Evolutionary conservation across 2,113 vertebrate species (phyloP).

Genomic region (Hystrix brachyura): DNA sequence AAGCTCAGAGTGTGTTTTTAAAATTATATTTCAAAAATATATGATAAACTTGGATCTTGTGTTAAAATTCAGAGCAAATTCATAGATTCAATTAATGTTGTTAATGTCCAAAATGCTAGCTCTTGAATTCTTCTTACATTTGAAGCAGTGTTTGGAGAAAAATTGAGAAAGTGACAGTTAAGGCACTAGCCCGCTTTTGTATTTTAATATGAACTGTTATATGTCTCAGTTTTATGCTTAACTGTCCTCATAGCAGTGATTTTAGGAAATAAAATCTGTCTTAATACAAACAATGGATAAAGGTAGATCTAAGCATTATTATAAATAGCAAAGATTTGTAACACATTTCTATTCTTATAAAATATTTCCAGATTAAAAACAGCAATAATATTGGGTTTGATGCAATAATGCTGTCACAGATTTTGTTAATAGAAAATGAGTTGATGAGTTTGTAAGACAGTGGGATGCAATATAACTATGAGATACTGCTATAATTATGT

Average conservation of each 20-base stretch:
- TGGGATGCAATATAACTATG: not conserved
- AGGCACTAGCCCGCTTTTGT: fast-evolving
- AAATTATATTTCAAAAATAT: not conserved
- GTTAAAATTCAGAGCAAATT: not conserved
- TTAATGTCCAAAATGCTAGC: not conserved
- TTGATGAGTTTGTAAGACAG: not conserved
- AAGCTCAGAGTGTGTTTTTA: not conserved
- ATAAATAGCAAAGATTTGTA: not conserved
- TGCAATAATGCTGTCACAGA: not conserved
- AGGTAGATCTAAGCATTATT: not conserved
- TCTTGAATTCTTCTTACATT: not conserved
- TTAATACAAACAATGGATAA: not conserved
- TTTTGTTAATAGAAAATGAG: not conserved
- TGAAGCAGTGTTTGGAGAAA: not conserved
- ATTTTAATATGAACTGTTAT: not conserved
- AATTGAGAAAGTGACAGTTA: not conserved
- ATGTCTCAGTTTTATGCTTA: not conserved
- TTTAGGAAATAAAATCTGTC: not conserved
- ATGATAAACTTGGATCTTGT: not conserved
- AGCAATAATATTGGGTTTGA: not conserved
- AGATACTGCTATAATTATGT: not conserved
- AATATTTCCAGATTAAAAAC: not conserved
- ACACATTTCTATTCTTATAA: not conserved
- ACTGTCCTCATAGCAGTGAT: not conserved
- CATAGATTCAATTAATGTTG: not conserved